A percentile compares a stretch with the other conserved stretches of the same genome.
Conservation (phyloP, 2,113 vertebrate species). For the Plestiodon gilberti region DNA sequence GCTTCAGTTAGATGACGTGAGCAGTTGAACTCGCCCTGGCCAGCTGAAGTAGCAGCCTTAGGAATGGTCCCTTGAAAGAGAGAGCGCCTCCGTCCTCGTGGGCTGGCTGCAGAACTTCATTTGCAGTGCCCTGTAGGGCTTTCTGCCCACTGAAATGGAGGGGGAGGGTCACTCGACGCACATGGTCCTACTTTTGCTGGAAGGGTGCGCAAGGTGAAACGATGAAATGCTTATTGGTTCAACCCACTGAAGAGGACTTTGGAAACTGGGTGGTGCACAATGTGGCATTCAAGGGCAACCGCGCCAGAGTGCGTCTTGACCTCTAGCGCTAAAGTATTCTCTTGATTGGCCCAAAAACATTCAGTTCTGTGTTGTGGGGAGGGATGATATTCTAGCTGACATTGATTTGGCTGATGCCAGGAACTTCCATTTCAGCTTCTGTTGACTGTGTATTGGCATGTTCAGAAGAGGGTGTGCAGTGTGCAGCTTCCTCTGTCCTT, state of each 20-base stretch:
- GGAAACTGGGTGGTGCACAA: too few relatives aligned
- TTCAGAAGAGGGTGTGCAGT: not conserved
- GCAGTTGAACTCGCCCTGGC: not conserved
- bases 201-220: too few relatives aligned
- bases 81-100: not conserved
- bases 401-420: not conserved
- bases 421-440: not conserved
- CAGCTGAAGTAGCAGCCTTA: not conserved
- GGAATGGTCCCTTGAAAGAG: not conserved
- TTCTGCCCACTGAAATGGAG: too few relatives aligned
- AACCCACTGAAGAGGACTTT: not conserved
- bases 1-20: not conserved
- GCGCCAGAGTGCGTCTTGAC: not conserved
- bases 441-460: not conserved
- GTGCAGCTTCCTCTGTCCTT: not conserved
- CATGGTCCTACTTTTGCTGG: too few relatives aligned
- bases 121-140: too few relatives aligned
- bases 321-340: too few relatives aligned
- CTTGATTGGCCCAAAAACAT: not conserved
- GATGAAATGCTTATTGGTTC: not conserved
- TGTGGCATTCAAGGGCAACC: not conserved
- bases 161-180: not conserved
- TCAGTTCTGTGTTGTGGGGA: not conserved
- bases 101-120: not conserved
- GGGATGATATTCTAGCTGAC: not conserved